Evolutionary conservation across 2,113 vertebrate genomes (phyloP).

Genomic region (Fregetta grallaria): DNA sequence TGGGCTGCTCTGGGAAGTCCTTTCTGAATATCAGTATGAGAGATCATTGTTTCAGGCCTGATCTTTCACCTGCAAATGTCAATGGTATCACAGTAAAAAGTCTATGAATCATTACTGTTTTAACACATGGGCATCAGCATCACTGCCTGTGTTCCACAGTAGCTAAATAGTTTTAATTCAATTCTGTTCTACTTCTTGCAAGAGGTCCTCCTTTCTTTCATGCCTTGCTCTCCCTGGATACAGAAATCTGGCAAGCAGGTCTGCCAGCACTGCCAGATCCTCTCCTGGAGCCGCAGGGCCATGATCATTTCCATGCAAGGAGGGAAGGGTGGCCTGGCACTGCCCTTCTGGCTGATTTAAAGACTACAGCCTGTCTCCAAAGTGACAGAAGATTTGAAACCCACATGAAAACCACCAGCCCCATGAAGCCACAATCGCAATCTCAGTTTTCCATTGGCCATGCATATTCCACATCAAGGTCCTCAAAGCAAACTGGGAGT

Average conservation of each 20-base stretch:
- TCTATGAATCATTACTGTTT: neutral
- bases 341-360: neutral
- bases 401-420: neutral
- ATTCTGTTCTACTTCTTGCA: neutral
- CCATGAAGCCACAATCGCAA: neutral
- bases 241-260: neutral
- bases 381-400: neutral
- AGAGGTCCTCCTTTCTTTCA: neutral
- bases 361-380: neutral
- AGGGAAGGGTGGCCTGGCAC: neutral
- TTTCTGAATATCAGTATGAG: neutral
- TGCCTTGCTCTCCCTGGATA: neutral
- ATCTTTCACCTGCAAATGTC: neutral
- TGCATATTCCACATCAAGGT: neutral
- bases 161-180: neutral
- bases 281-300: neutral
- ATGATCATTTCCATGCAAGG: neutral
- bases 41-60: neutral
- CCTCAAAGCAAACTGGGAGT: neutral
- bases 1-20: neutral
- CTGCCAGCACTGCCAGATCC: neutral
- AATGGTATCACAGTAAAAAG: neutral
- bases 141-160: neutral
- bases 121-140: neutral
- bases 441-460: neutral